Evolutionary conservation across 2,797 vertebrate genomes (phyloP).

Genomic region (Danio tinwini): DNA sequence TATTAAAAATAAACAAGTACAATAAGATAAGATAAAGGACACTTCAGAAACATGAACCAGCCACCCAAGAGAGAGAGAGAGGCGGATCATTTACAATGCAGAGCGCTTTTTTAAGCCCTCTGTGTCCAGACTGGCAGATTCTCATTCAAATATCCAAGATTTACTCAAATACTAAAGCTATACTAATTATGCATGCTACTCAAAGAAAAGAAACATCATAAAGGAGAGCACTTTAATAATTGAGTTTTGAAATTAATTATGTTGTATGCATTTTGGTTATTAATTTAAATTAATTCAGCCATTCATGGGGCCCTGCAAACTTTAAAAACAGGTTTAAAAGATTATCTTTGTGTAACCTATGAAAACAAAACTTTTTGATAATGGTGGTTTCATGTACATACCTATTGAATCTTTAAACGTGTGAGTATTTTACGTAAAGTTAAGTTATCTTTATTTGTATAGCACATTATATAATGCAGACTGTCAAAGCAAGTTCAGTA

Average conservation of each 20-base stretch:
- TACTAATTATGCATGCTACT: constrained; percentile 9
- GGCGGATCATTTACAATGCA: not conserved
- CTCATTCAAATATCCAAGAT: constrained; percentile 7
- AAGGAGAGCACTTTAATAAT: not conserved
- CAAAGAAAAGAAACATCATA: not conserved
- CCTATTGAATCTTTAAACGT: too few relatives aligned
- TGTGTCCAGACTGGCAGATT: constrained; percentile 12
- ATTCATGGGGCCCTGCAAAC: too few relatives aligned
- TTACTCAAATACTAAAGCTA: not conserved
- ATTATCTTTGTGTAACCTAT: too few relatives aligned
- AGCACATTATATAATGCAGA: too few relatives aligned
- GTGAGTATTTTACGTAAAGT: too few relatives aligned
- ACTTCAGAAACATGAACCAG: constrained; percentile 40
- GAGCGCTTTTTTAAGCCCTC: not conserved
- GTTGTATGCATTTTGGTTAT: too few relatives aligned
- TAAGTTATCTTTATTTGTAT: too few relatives aligned
- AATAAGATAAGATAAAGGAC: constrained; percentile 53
- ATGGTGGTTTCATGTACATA: too few relatives aligned
- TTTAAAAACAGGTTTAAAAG: too few relatives aligned
- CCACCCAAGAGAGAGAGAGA: not conserved
- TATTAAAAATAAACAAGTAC: constrained; percentile 59
- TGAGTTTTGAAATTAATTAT: not conserved
- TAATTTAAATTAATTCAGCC: too few relatives aligned
- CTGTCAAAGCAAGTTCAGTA: too few relatives aligned
- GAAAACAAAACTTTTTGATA: too few relatives aligned